phyloP scores from a whole-genome alignment of 2,888 invertebrate genomes.

The Amorpha juglandis region DNA sequence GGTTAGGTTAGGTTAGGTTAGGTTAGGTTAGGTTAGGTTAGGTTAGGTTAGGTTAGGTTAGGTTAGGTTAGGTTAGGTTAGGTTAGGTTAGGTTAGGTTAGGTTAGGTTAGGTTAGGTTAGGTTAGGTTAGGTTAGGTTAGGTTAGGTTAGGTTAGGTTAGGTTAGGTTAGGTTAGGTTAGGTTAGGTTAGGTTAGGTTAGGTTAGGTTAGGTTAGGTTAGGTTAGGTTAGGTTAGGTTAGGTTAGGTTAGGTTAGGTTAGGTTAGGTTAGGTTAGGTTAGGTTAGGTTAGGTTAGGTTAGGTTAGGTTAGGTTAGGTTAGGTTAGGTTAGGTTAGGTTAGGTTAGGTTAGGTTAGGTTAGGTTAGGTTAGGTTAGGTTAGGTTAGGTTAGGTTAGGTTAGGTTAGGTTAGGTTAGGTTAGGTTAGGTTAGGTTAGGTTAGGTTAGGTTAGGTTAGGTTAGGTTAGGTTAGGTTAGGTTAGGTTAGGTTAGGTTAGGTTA shows the following conservation, averaged over 20 bases:
- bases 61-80: not conserved
- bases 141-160: not conserved
- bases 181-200: not conserved
- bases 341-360: constrained; percentile 37
- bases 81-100: not conserved
- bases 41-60: constrained; percentile 4
- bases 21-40: not conserved
- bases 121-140: not conserved
- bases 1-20: not conserved
- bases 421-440: constrained; percentile 31
- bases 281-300: constrained; percentile 41
- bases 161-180: not conserved
- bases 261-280: constrained; percentile 45
- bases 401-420: constrained; percentile 32
- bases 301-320: constrained; percentile 40
- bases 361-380: constrained; percentile 36
- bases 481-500: constrained; percentile 42
- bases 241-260: constrained; percentile 43
- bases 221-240: constrained; percentile 29
- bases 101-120: not conserved
- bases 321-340: constrained; percentile 42
- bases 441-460: constrained; percentile 36
- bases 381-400: constrained; percentile 35
- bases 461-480: constrained; percentile 43
- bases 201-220: not conserved